Percentiles rank a stretch among this genome's conserved stretches.
Evolutionary conservation across 2,888 invertebrate species (phyloP).

Genomic region (Nemotelus nigrinus): DNA sequence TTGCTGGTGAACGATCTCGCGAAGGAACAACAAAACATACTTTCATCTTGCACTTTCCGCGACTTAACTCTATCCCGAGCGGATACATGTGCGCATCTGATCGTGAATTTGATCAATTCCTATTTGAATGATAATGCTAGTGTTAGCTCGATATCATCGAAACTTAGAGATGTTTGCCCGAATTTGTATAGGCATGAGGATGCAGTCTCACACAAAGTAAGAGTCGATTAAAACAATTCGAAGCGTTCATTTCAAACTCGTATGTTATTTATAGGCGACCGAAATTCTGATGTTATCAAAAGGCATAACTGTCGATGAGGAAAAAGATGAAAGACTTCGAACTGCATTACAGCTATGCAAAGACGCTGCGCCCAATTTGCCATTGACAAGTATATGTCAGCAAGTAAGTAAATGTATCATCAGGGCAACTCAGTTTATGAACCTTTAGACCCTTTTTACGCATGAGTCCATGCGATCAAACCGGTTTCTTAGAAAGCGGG

Average conservation of each 20-base stretch:
- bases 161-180: slow-evolving; percentile 90
- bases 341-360: slow-evolving; percentile 87
- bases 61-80: slow-evolving; percentile 66
- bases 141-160: slow-evolving; percentile 88
- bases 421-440: too few relatives aligned
- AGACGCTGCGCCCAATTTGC: slow-evolving; percentile 87
- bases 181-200: slow-evolving; percentile 94
- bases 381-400: slow-evolving; percentile 84
- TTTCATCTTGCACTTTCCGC: slow-evolving; percentile 71
- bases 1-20: slow-evolving; percentile 77
- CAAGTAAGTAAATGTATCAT: slow-evolving; percentile 64
- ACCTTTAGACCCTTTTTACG: too few relatives aligned
- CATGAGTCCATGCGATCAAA: too few relatives aligned
- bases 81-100: slow-evolving; percentile 76
- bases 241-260: neutral
- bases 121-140: slow-evolving; percentile 96
- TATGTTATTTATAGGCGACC: slow-evolving; percentile 71
- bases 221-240: slow-evolving; percentile 27
- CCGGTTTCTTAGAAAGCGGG: too few relatives aligned
- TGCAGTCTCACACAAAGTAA: slow-evolving; percentile 92
- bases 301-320: slow-evolving; percentile 76
- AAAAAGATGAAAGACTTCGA: slow-evolving; percentile 79
- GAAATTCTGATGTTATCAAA: slow-evolving; percentile 88
- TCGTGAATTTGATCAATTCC: slow-evolving; percentile 86
- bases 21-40: slow-evolving; percentile 72